Conservation (phyloP, 2,888 invertebrate genomes). For the Halictus ligatus region DNA sequence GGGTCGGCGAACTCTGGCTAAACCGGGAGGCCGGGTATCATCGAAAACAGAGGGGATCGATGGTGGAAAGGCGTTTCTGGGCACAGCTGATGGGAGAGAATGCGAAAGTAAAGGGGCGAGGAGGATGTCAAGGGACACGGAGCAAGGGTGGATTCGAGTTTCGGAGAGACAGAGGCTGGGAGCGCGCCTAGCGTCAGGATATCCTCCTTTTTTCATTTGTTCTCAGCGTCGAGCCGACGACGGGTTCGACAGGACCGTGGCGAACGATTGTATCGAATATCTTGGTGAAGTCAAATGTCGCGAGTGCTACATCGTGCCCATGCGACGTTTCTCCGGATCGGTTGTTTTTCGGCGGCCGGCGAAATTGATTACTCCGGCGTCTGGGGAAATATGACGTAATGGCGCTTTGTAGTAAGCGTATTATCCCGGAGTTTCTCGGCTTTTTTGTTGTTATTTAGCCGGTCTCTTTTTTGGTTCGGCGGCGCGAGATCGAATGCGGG, state of each 20-base stretch:
- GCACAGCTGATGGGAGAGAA: neutral
- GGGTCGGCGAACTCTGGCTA: neutral
- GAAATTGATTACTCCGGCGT: constrained; percentile 59
- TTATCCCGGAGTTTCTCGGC: constrained; percentile 30
- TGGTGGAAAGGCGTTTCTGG: neutral
- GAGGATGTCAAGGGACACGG: constrained; percentile 4
- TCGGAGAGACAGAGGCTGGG: neutral
- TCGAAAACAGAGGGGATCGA: neutral
- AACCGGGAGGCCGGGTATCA: neutral
- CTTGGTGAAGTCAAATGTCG: constrained; percentile 25
- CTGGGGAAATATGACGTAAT: constrained; percentile 66
- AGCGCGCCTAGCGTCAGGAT: neutral
- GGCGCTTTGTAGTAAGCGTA: constrained; percentile 60
- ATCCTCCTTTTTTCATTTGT: neutral
- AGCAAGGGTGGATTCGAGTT: neutral
- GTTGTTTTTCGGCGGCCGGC: constrained; percentile 53
- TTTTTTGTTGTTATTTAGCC: neutral
- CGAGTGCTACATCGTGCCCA: constrained; percentile 14
- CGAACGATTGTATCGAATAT: constrained; percentile 45
- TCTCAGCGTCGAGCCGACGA: constrained; percentile 11
- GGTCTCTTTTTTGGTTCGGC: neutral
- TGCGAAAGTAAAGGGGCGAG: neutral
- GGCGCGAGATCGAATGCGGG: neutral
- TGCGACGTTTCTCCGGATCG: constrained; percentile 49
- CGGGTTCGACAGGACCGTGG: constrained; percentile 36